Conservation (phyloP, 2,888 invertebrate genomes). For the Philereme vetulata region DNA sequence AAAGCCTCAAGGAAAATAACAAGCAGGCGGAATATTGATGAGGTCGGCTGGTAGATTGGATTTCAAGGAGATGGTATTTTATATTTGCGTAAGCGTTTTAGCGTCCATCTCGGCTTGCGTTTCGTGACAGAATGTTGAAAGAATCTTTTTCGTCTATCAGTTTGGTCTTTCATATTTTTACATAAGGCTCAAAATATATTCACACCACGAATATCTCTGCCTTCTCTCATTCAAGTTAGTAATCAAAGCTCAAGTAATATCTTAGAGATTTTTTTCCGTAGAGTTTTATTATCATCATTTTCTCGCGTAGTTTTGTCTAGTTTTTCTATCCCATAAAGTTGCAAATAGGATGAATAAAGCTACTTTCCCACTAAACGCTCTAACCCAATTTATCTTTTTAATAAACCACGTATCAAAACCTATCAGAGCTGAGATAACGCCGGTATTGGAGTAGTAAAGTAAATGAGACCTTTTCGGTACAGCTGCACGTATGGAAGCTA, state of each 20-base stretch:
- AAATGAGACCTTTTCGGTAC: conserved; percentile 61
- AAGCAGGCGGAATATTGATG: conserved; percentile 75
- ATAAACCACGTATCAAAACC: conserved; percentile 50
- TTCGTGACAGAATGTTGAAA: conserved; percentile 39
- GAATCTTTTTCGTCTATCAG: conserved; percentile 1
- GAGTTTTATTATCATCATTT: background rate
- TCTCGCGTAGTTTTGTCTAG: background rate
- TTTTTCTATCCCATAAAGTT: conserved; percentile 20
- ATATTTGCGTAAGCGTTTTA: conserved; percentile 54
- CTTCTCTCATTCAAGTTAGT: no score
- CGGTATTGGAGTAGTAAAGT: conserved; percentile 58
- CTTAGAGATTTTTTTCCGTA: no score
- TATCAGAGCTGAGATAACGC: conserved; percentile 45
- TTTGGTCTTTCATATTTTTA: background rate
- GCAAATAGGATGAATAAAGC: conserved; percentile 16
- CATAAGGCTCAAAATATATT: background rate
- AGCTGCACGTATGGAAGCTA: conserved; percentile 53
- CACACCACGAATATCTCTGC: background rate
- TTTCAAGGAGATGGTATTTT: conserved; percentile 54
- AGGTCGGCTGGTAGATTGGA: conserved; percentile 55
- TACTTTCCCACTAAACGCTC: conserved; percentile 17
- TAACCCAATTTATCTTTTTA: conserved; percentile 44
- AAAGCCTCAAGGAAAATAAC: conserved; percentile 70
- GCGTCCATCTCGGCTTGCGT: conserved; percentile 45
- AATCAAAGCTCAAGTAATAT: no score